phyloP scores from a whole-genome alignment of 2,797 vertebrate genomes.

The Antrozous pallidus region DNA sequence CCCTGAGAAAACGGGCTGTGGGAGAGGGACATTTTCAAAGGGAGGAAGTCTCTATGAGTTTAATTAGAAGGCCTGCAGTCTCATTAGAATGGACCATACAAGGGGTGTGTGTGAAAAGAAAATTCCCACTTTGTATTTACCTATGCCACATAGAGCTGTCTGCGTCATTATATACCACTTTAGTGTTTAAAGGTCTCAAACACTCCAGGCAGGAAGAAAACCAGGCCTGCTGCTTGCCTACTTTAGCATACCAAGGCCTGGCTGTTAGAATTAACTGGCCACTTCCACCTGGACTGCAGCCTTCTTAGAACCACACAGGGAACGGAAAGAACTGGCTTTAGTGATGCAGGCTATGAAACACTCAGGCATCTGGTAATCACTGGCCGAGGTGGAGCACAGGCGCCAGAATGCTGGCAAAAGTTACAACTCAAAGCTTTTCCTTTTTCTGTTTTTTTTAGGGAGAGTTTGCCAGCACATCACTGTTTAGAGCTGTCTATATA shows the following conservation, averaged over 20 bases:
- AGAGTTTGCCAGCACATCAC: background rate
- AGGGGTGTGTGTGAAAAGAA: background rate
- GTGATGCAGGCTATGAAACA: background rate
- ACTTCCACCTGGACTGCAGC: too few relatives aligned
- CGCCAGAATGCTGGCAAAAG: background rate
- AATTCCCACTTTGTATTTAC: background rate
- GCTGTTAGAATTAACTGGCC: background rate
- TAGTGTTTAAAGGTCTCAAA: background rate
- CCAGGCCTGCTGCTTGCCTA: background rate
- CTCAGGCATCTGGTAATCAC: too few relatives aligned
- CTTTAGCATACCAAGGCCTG: background rate
- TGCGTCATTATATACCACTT: background rate
- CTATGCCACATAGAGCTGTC: background rate
- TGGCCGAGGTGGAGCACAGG: background rate
- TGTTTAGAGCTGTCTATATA: constrained; percentile 45
- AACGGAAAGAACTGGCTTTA: background rate
- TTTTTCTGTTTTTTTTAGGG: background rate
- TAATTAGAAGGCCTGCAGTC: background rate
- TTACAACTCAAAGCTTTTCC: constrained; percentile 7
- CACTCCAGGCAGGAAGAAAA: background rate
- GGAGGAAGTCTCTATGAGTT: background rate
- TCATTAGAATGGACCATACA: background rate
- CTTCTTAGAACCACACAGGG: background rate
- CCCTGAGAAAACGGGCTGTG: background rate
- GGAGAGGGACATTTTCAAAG: background rate